phyloP scores from a whole-genome alignment of 1,140 invertebrate genomes.

The Melitaea cinxia region DNA sequence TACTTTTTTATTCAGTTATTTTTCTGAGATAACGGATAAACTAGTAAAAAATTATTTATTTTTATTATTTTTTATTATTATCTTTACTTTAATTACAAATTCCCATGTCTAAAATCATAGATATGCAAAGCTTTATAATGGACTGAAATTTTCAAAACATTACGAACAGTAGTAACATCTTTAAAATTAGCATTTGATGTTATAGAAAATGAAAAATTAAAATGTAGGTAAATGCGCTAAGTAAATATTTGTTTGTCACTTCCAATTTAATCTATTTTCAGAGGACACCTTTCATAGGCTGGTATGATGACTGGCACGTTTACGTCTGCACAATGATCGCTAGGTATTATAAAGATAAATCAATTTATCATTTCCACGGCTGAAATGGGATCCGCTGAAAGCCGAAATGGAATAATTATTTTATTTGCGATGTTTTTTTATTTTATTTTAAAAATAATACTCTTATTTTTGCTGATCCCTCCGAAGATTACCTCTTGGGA shows the following conservation, averaged over 20 bases:
- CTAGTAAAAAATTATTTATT: too few species aligned
- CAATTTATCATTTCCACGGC: conserved; percentile 28
- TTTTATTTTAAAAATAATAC: conserved; percentile 11
- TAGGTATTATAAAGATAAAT: conserved; percentile 23
- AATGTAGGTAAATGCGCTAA: too few species aligned
- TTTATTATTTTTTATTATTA: too few species aligned
- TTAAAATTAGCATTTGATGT: too few species aligned
- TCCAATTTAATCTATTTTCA: background rate
- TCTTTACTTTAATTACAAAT: too few species aligned
- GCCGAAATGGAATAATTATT: conserved; percentile 23
- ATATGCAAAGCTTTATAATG: too few species aligned
- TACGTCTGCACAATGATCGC: conserved; percentile 23
- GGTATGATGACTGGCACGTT: conserved; percentile 30
- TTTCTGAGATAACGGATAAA: too few species aligned
- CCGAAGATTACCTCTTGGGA: background rate
- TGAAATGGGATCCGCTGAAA: conserved; percentile 21
- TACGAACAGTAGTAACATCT: too few species aligned
- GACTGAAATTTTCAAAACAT: too few species aligned
- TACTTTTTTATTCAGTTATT: too few species aligned
- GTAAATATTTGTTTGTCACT: background rate
- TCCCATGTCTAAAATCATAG: too few species aligned
- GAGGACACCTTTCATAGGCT: conserved; percentile 22
- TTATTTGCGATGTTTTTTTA: conserved; percentile 17
- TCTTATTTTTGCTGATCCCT: background rate
- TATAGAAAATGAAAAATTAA: too few species aligned